Percentiles rank a stretch among this genome's conserved stretches.
Evolutionary conservation across 2,888 invertebrate species (phyloP).

Genomic region (Catocala fraxini): DNA sequence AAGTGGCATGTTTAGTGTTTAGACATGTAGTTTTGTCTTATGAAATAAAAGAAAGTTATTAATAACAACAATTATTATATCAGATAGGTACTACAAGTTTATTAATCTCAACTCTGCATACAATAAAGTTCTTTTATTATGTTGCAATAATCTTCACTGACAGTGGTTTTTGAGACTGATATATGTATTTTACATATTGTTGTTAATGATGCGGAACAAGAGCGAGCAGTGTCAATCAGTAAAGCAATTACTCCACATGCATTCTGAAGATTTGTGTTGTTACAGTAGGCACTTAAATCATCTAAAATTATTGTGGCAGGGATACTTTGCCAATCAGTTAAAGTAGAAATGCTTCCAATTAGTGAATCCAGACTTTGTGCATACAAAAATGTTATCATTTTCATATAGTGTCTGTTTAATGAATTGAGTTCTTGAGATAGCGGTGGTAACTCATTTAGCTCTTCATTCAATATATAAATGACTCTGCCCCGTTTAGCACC

Average conservation of each 20-base stretch:
- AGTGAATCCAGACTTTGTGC: conserved; percentile 67
- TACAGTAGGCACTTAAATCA: conserved; percentile 70
- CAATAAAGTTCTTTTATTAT: conserved; percentile 38
- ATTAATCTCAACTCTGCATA: conserved; percentile 42
- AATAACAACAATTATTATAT: too few relatives aligned
- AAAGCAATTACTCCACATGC: conserved; percentile 75
- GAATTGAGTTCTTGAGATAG: conserved; percentile 72
- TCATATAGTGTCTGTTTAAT: conserved; percentile 74
- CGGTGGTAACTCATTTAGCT: conserved; percentile 76
- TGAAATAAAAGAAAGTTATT: too few relatives aligned
- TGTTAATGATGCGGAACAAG: conserved; percentile 63
- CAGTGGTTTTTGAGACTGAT: conserved; percentile 60
- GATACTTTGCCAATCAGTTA: conserved; percentile 75
- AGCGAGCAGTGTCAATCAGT: conserved; percentile 64
- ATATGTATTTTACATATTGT: conserved; percentile 61
- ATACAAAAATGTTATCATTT: conserved; percentile 82
- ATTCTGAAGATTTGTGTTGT: conserved; percentile 62
- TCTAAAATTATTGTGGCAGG: conserved; percentile 78
- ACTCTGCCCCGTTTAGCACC: conserved; percentile 75
- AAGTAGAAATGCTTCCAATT: conserved; percentile 69
- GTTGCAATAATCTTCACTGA: conserved; percentile 68
- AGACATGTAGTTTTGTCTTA: too few relatives aligned
- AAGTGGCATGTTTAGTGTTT: too few relatives aligned
- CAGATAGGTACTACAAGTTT: not conserved
- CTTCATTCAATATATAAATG: conserved; percentile 73